Evolutionary conservation across 2,113 vertebrate species (phyloP), one percentile per base, ranked within the genome.

Genomic region (Micronycteris hirsuta): DNA sequence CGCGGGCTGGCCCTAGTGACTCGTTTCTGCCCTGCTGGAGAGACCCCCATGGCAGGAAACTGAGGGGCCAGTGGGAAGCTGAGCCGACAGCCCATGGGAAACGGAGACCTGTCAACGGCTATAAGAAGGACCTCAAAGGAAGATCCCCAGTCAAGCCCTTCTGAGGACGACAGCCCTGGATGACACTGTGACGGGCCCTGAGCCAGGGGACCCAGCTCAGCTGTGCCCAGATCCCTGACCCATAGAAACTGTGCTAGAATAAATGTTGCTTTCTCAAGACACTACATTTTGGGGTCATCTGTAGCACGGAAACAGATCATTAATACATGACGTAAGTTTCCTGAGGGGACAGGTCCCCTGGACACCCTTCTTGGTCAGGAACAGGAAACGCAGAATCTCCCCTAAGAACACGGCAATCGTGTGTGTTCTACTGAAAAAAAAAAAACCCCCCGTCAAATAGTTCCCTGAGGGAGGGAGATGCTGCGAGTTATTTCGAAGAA

Each of bases 31-130:
- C 49, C 0, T 1, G 17, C 3, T 20, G 45, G 38, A 86, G 36
- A 31, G 56, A 16, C 8, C 65, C 28, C 0, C 4, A 0, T 1
- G 54, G 38, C 26, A 36, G 54, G 31, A 26, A 31, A 73, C 4
- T 22, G 24, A 49, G 80, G 36, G 16, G 7, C 36, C 47, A 54
- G 36, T 6, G 31, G 84, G 65, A 45, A n/a, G 33, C 38, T 6
- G 28, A 94, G 65, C 33, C 54, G 2, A 12, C 52, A 71, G 17
- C 52, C 86, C 13, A 4, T 12, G 1, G 56, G 38, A 47, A 86
- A 17, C 33, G 10, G n/a, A 36, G 49, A 33, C 45, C 74, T 54
- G 71, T 43, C 58, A 41, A 38, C 19, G 38, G 31, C 17, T 28
- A 58, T 7, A 12, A 1, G 8, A 58, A 13, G 41, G 41, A 85